Conservation (phyloP, 2,113 vertebrate genomes). For the Dermatemys mawii region DNA sequence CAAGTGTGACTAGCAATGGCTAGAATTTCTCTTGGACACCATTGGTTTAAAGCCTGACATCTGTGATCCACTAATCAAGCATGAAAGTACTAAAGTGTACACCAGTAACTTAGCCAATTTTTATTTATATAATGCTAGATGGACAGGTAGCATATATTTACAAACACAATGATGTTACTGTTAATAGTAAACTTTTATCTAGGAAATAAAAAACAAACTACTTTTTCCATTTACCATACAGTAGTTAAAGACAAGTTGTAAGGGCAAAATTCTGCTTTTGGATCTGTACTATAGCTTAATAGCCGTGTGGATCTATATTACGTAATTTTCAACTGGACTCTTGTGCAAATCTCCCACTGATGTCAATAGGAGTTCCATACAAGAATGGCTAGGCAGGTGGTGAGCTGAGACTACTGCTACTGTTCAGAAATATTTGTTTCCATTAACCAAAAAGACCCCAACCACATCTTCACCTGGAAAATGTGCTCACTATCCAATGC, state of each 20-base stretch:
- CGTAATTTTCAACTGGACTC: not conserved
- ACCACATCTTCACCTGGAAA: not conserved
- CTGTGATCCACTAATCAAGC: not conserved
- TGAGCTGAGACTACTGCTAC: not conserved
- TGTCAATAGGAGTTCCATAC: not conserved
- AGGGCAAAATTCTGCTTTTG: not conserved
- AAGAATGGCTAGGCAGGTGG: not conserved
- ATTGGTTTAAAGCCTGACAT: not conserved
- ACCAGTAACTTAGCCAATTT: not conserved
- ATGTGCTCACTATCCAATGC: not conserved
- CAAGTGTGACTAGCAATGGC: too few relatives aligned
- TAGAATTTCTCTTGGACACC: too few relatives aligned
- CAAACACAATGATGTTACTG: not conserved
- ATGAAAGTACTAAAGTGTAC: not conserved
- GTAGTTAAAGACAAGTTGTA: not conserved
- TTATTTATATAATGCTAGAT: not conserved
- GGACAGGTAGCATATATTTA: not conserved
- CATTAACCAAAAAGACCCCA: not conserved
- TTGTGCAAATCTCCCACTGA: not conserved
- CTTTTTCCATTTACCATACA: not conserved
- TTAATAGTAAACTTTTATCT: not conserved
- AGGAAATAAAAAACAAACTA: not conserved
- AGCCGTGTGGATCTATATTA: rapidly evolving
- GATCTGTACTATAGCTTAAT: not conserved
- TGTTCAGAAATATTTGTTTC: not conserved